Evolutionary conservation across 2,797 vertebrate species (phyloP).

Genomic region (Hapalemur alaotrensis): DNA sequence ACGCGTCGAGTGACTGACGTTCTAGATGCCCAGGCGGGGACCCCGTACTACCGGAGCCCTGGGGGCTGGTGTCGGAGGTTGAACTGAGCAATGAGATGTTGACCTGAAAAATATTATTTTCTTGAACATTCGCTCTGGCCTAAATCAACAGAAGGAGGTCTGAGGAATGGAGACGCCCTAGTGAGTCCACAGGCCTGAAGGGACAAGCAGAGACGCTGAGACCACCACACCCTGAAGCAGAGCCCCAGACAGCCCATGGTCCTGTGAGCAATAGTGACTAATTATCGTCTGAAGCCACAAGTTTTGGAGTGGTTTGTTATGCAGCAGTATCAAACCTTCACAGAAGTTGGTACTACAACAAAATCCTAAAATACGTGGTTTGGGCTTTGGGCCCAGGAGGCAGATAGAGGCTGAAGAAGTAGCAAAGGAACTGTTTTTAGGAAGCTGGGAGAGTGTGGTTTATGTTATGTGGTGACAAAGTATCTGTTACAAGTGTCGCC

Average conservation of each 20-base stretch:
- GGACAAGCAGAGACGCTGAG: background rate
- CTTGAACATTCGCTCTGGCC: slow-evolving; percentile 47
- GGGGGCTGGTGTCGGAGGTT: background rate
- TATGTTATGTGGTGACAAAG: background rate
- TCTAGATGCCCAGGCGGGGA: background rate
- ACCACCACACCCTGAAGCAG: no score
- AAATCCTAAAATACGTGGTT: background rate
- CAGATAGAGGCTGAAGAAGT: background rate
- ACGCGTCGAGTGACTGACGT: background rate
- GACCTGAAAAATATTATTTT: slow-evolving; percentile 55
- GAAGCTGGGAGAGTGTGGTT: background rate
- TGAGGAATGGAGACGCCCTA: background rate
- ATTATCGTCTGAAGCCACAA: background rate
- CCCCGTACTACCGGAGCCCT: background rate
- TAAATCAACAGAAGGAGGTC: slow-evolving; percentile 58
- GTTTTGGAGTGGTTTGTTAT: background rate
- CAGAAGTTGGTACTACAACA: background rate
- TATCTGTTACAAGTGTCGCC: background rate
- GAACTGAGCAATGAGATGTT: background rate
- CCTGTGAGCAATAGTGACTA: background rate
- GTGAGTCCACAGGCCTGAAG: background rate
- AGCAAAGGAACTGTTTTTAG: background rate
- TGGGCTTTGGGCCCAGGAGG: background rate
- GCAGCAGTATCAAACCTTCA: background rate
- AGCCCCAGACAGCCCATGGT: background rate